Evolutionary conservation across 2,797 vertebrate species (phyloP).

Genomic region (Aselliscus stoliczkanus): DNA sequence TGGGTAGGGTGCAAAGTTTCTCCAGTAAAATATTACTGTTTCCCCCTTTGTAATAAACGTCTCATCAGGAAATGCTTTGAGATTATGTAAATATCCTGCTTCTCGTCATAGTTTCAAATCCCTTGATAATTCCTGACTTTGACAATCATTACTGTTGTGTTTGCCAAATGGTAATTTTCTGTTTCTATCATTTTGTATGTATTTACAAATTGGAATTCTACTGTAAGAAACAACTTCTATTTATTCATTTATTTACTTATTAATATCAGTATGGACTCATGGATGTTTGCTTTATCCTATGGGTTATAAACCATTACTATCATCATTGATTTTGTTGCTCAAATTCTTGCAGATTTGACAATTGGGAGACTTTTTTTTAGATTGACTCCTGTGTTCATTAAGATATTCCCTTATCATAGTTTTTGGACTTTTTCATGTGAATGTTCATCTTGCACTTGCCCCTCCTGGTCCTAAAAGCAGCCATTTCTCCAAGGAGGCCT

Average conservation of each 20-base stretch:
- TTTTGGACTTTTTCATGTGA: background rate
- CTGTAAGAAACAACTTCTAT: background rate
- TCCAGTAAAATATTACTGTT: background rate
- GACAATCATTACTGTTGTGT: background rate
- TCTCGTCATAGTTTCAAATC: background rate
- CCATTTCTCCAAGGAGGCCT: background rate
- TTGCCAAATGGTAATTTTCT: background rate
- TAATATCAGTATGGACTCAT: background rate
- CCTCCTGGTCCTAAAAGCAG: background rate
- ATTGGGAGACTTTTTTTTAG: background rate
- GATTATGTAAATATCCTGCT: background rate
- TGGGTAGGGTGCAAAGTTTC: background rate
- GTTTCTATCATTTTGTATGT: background rate
- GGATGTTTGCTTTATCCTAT: background rate
- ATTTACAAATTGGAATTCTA: background rate
- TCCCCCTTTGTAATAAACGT: background rate
- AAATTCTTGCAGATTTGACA: background rate
- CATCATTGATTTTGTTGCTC: background rate
- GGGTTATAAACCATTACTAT: background rate
- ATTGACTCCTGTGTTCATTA: background rate
- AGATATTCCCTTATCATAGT: background rate
- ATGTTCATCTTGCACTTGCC: background rate
- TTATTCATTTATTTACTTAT: background rate
- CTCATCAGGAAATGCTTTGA: background rate
- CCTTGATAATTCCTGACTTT: background rate